Evolutionary conservation across 2,888 invertebrate species (phyloP).

Genomic region (Melinaea marsaeus): DNA sequence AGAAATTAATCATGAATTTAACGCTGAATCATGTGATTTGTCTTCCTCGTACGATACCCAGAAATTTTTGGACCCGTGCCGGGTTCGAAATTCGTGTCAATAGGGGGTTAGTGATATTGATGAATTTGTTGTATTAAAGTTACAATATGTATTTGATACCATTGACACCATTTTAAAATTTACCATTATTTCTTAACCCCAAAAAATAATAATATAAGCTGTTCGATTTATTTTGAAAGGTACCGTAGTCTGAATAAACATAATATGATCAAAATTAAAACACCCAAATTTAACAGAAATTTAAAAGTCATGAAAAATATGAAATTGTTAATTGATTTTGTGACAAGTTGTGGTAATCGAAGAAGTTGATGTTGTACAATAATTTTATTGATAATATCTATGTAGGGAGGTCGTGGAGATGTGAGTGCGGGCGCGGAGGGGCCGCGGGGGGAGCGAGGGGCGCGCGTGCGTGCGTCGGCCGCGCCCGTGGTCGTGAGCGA

Average conservation of each 20-base stretch:
- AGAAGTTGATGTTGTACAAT: constrained; percentile 67
- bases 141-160: neutral
- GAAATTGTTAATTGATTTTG: constrained; percentile 30
- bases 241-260: no score
- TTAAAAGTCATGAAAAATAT: no score
- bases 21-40: constrained; percentile 41
- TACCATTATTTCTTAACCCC: neutral
- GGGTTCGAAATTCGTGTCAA: constrained; percentile 32
- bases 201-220: no score
- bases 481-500: constrained; percentile 45
- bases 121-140: constrained; percentile 6
- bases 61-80: constrained; percentile 49
- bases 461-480: constrained; percentile 60
- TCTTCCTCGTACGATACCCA: constrained; percentile 32
- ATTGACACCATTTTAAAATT: neutral
- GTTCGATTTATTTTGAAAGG: no score
- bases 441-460: constrained; percentile 33
- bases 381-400: constrained; percentile 77
- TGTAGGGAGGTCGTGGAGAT: constrained; percentile 66
- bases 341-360: constrained; percentile 55
- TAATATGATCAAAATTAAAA: no score
- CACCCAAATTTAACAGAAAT: no score
- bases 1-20: constrained; percentile 10
- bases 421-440: constrained; percentile 56
- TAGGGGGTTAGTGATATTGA: constrained; percentile 19